Conservation (phyloP, 2,113 vertebrate genomes). For the Phyllopteryx taeniolatus region DNA sequence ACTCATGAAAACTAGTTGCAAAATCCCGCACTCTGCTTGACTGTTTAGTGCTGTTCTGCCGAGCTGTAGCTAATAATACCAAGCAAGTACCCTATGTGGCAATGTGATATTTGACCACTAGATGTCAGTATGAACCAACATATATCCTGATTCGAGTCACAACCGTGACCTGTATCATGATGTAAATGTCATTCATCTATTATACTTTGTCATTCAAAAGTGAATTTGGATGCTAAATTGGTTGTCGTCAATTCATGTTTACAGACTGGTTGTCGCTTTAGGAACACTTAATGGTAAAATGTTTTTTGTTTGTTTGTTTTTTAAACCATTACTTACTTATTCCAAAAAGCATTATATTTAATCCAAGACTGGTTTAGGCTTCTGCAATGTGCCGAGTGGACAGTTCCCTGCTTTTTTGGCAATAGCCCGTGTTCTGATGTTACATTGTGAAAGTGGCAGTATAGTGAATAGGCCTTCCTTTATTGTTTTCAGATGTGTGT, state of each 20-base stretch:
- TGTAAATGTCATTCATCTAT: background rate
- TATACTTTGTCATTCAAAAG: background rate
- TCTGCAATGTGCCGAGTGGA: background rate
- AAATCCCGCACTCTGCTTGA: too few relatives aligned
- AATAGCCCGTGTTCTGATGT: constrained; percentile 4
- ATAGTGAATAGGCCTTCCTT: constrained; percentile 27
- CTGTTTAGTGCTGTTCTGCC: too few relatives aligned
- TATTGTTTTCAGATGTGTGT: constrained; percentile 54
- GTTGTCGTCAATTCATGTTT: too few relatives aligned
- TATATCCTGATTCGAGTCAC: background rate
- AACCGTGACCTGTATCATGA: background rate
- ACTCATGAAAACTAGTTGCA: too few relatives aligned
- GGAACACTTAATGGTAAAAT: too few relatives aligned
- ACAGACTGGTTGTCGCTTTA: too few relatives aligned
- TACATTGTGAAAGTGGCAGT: constrained; percentile 18
- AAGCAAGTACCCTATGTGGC: background rate
- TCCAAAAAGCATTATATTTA: background rate
- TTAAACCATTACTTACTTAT: too few relatives aligned
- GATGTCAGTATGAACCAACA: background rate
- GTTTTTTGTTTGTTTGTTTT: too few relatives aligned
- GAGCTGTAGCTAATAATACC: too few relatives aligned
- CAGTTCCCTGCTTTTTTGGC: background rate
- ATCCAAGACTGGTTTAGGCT: background rate
- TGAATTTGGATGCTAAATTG: background rate
- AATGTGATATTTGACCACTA: background rate